Evolutionary conservation across 2,113 vertebrate species (phyloP), one percentile per base, ranked within the genome.

Genomic region (Typhlomys cinereus): DNA sequence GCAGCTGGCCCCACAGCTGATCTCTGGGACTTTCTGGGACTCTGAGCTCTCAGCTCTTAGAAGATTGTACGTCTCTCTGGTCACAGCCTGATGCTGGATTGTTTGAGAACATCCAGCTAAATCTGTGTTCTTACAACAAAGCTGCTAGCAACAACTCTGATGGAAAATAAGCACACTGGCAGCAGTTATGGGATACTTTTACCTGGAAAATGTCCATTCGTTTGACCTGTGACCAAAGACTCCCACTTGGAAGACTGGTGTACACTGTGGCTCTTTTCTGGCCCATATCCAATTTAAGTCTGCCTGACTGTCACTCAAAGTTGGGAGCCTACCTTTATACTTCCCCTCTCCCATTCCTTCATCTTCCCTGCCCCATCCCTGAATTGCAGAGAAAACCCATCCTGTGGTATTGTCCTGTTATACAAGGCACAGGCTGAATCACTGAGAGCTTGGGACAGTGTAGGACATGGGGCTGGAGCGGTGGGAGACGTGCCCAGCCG

Each of bases 381-480:
- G 34, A 12, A n/a, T 74, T 10, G 39, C 34, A 10, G 11, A 48
- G 59, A 86, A 59, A 41, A 41, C 5, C 74, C 21, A 1, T 9
- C 44, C 18, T 36, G 66, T 36, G 8, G n/a, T 41, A 9, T 23
- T 7, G 13, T 50, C 29, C 46, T 7, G 18, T 39, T 29, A 10
- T 25, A 18, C 0, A 1, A 41, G 3, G 18, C 29, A 75, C 41
- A 10, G n/a, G 1, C 20, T 4, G 4, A 59, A 48, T 50, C 44
- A n/a, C 4, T 3, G 36, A 41, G n/a, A 9, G 7, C 31, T 31
- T 4, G 12, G 48, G 20, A 10, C 8, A 2, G 2, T 66, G 61
- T 20, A 27, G 29, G 34, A 9, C 0, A 0, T 5, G 13, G 7
- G 7, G 4, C 27, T 23, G 1, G 7, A 48, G 29, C n/a, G n/a